Evolutionary conservation across 2,888 invertebrate genomes (phyloP).

Genomic region (Norana najaformis): DNA sequence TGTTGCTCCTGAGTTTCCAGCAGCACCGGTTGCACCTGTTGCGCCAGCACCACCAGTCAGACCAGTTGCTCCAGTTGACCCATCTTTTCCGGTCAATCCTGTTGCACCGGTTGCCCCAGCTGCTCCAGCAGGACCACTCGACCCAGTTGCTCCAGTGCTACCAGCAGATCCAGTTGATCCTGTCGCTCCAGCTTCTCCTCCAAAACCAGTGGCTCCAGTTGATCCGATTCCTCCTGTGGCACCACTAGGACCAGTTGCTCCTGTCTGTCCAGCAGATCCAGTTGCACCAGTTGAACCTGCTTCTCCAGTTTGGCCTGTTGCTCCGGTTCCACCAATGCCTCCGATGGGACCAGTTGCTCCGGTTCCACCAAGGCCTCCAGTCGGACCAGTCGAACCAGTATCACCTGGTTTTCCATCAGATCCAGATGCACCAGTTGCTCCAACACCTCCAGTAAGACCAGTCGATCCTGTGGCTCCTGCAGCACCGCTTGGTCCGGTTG

Average conservation of each 20-base stretch:
- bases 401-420: neutral
- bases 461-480: slow-evolving; percentile 30
- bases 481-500: neutral
- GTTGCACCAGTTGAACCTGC: no score
- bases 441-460: slow-evolving; percentile 20
- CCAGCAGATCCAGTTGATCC: neutral
- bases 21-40: neutral
- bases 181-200: neutral
- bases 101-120: slow-evolving; percentile 23
- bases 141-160: neutral
- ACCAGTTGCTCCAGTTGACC: slow-evolving; percentile 8
- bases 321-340: slow-evolving; percentile 28
- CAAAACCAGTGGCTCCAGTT: no score
- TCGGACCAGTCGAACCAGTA: slow-evolving; percentile 23
- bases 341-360: slow-evolving; percentile 28
- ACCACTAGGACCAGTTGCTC: no score
- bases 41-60: neutral
- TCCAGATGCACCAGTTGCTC: slow-evolving; percentile 25
- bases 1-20: slow-evolving; percentile 25
- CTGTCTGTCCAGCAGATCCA: no score
- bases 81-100: neutral
- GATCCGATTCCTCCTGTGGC: no score
- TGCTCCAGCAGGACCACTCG: neutral
- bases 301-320: slow-evolving; percentile 24
- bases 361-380: slow-evolving; percentile 31